Percentiles rank a stretch among this genome's conserved stretches.
Conservation (phyloP, 1,140 invertebrate species). For the Ostrea edulis region DNA sequence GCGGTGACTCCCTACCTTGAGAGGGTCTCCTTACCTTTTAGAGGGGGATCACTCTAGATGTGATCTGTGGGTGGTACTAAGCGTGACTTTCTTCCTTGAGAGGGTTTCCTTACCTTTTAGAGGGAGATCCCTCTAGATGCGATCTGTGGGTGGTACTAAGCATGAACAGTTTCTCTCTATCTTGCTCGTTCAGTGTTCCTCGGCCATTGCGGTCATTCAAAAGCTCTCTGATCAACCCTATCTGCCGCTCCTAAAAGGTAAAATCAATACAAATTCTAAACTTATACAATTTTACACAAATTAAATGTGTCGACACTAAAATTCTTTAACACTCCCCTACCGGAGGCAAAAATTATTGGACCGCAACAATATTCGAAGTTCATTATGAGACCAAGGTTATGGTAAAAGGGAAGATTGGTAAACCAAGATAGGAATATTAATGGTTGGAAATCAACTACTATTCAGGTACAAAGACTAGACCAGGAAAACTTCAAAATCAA, state of each 20-base stretch:
- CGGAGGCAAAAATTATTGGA: no score
- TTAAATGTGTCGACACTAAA: not conserved
- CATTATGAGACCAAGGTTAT: no score
- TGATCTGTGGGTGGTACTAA: constrained; percentile 79
- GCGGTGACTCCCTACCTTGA: no score
- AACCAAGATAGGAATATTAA: no score
- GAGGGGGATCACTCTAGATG: constrained; percentile 53
- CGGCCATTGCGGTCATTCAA: constrained; percentile 77
- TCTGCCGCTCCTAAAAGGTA: constrained; percentile 85
- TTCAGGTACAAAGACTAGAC: no score
- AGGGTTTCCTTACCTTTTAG: constrained; percentile 48
- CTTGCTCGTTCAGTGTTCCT: constrained; percentile 87
- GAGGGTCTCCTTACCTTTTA: constrained; percentile 41
- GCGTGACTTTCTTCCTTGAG: constrained; percentile 80
- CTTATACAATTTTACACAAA: not conserved
- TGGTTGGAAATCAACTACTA: no score
- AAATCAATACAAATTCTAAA: not conserved
- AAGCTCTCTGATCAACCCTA: constrained; percentile 86
- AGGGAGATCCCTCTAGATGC: constrained; percentile 51
- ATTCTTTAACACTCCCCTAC: no score
- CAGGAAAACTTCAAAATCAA: no score
- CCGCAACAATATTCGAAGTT: no score
- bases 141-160: constrained; percentile 80
- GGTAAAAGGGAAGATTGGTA: no score
- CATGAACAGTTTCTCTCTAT: constrained; percentile 89